Evolutionary conservation across 2,888 invertebrate species (phyloP), one percentile per base, ranked within the genome.

Genomic region (Lepas anatifera): DNA sequence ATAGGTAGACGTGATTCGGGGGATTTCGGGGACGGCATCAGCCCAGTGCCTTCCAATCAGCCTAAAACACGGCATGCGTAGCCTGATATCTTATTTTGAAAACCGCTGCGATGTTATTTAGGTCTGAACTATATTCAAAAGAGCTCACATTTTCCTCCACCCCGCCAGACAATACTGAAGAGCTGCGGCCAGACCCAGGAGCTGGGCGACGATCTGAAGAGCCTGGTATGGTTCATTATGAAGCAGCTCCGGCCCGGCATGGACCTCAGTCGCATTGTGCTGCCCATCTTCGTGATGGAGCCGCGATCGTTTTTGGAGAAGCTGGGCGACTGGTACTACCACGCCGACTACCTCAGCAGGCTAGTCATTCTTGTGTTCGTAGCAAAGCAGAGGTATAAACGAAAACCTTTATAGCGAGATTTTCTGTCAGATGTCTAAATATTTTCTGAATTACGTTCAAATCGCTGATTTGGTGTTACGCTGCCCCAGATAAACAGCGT

Each of bases 191-290:
- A 95, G 77, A 90, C 94, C 2, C 91, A 95, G 78, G 95, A 95
- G 78, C 86, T 96, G 32, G 92, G 89, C 0, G 95, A 96, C 71
- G 95, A 96, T 80, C 94, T 96, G 82, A 95, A 95, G 80, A 93
- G 93, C 27, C 83, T 96, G 58, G 89, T 96, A 76, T 96, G 96
- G 95, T 91, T 90, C 78, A 84, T 96, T 50, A 85, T 96, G 77
- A 96, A 96, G 81, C 96, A 96, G 84, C 82, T 95, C 46, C 85
- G 95, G 25, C 95, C 95, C 0, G 96, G 96, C 68, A 96, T 96
- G 96, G 96, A 96, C 82, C 82, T 96, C 39, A 91, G 91, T 72
- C 90, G 91, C 83, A 91, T 95, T 63, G 94, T 95, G 22, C 82
- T 96, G 74, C 95, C 95, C 0, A 95, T 95, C 0, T 95, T 95